Base-by-base conservation (phyloP, 2,113 vertebrate genomes). In the Aptenodytes forsteri region DNA sequence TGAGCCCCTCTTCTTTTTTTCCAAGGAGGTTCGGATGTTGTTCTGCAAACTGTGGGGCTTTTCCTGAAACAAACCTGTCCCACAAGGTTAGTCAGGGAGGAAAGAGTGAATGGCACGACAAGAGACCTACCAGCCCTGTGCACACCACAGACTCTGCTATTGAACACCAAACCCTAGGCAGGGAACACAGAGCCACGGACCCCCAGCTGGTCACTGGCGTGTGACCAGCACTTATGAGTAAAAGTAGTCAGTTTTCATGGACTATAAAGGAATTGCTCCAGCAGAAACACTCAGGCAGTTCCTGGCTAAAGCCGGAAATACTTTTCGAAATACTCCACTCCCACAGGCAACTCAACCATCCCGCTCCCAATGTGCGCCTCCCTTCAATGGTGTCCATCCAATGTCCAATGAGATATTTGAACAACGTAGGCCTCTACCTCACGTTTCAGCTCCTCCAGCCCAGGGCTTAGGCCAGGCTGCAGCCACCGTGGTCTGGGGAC, bases 31-130 rank as follows among this genome's bases (percentile, higher is more conserved):
- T 82, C 98, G 99, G 86, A 98, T 97, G 66, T 98, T 98, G 93
- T 93, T 98, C 97, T 99, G 98, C 91, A 99, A 97, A 93, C 96
- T 98, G 88, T 98, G 99, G 18, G 99, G 99, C 95, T 99, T 99
- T 98, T 99, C 99, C 99, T 99, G 99, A 98, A 99, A 99, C 94
- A 99, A 98, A 98, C 99, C 99, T 99, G 96, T 95, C 92, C 94
- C 94, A 95, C 77, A 55, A 61, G 47, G 85, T 82, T 42, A 77
- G 78, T 98, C 93, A 98, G 94, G 85, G 81, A 85, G 82, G 85
- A 93, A 85, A 50, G 78, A 61, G 29, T 13, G 36, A 71, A 54
- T 3, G 8, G 54, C 42, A 40, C 2, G 1, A 58, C 49, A 22
- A 90, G 69, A 71, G 40, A 85, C 4, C 5, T 4, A 32, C 25